A percentile compares a stretch with the other conserved stretches of the same genome.
Conservation (phyloP, 1,140 invertebrate genomes). For the honey bee (Apis mellifera) region DNA sequence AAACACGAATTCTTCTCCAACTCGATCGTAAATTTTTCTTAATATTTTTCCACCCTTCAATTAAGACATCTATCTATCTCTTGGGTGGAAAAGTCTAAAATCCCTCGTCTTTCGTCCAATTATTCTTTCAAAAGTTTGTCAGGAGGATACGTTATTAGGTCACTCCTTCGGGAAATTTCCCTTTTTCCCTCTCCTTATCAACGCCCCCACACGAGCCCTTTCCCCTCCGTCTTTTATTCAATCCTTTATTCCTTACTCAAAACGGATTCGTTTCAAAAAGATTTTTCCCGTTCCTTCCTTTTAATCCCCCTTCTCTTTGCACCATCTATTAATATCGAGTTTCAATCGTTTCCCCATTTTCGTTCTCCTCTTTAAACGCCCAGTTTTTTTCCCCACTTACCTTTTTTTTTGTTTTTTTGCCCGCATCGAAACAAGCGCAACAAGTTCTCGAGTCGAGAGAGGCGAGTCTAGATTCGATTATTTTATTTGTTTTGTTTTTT, state of each 20-base stretch:
- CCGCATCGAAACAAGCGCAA: not conserved
- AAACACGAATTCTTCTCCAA: too few species aligned
- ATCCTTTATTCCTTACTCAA: not conserved
- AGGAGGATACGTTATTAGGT: constrained; percentile 1
- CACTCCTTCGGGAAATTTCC: constrained; percentile 29
- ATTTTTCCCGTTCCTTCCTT: not conserved
- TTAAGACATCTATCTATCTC: not conserved
- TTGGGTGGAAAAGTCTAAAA: too few species aligned
- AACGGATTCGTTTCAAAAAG: not conserved
- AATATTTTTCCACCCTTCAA: too few species aligned
- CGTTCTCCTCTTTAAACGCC: not conserved
- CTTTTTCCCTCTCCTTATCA: not conserved
- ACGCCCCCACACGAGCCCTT: not conserved
- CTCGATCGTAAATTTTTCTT: too few species aligned
- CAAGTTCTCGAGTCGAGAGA: not conserved
- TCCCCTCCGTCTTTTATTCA: not conserved
- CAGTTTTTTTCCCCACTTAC: too few species aligned
- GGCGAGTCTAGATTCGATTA: constrained; percentile 5
- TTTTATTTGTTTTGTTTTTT: not conserved
- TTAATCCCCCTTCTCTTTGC: not conserved
- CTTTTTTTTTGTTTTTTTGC: too few species aligned
- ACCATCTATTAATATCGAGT: not conserved
- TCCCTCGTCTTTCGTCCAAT: not conserved
- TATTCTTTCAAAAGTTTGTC: constrained; percentile 26
- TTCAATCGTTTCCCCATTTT: constrained; percentile 9